Evolutionary conservation across 2,888 invertebrate species (phyloP).

Genomic region (Cephus sareptanus): DNA sequence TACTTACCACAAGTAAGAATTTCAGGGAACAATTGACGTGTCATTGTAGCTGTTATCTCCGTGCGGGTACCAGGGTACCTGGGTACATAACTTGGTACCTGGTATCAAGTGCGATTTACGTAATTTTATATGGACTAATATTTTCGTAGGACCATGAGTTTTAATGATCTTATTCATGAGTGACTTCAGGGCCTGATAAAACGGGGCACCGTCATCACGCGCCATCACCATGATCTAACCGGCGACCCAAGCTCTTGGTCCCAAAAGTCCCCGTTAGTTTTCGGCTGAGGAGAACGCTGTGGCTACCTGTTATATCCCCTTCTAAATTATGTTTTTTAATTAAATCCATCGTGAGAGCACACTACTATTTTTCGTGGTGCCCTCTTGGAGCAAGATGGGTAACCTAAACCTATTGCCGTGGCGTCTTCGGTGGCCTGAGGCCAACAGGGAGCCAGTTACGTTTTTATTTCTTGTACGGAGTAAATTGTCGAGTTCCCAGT

Average conservation of each 20-base stretch:
- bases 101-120: not conserved
- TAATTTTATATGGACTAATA: not conserved
- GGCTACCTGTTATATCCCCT: constrained; percentile 62
- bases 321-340: constrained; percentile 67
- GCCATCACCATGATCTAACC: constrained; percentile 21
- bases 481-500: not conserved
- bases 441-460: constrained; percentile 59
- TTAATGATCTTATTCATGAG: constrained; percentile 67
- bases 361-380: constrained; percentile 1
- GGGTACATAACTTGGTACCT: not conserved
- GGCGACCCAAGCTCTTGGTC: constrained; percentile 2
- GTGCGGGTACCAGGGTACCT: not conserved
- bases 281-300: constrained; percentile 45
- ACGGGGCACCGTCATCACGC: constrained; percentile 13
- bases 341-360: constrained; percentile 62
- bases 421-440: constrained; percentile 8
- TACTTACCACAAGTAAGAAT: not conserved
- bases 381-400: not conserved
- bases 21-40: not conserved
- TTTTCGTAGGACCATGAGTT: constrained; percentile 31
- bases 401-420: not conserved
- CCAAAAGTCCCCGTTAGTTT: constrained; percentile 49
- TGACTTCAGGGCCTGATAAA: constrained; percentile 46
- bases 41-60: not conserved
- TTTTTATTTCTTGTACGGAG: not conserved